Base-by-base conservation (phyloP, 2,888 invertebrate species). In the Apodemia duryi region DNA sequence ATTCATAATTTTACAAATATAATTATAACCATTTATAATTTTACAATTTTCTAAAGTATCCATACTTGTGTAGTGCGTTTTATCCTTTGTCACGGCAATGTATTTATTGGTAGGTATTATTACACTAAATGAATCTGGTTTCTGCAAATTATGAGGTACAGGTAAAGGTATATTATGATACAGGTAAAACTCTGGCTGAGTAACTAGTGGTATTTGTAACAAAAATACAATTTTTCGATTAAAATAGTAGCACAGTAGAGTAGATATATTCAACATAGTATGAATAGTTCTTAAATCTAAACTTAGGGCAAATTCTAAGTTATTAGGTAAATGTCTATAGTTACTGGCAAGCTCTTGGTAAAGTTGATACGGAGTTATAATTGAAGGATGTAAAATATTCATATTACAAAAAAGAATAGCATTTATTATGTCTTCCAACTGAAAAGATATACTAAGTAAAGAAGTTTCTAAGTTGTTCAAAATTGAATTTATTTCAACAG, bases 301-400 rank as follows among this genome's bases (percentile, higher is more conserved):
- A 28, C 6, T 52, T 21, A 70, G 41, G 32, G 72, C 67, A 13
- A 73, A 60, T 62, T 72, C 60, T 1, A 61, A n/a, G 32, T 65
- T 35, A n/a, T 35, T 52, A 13, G 72, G 66, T 61, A 72, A 28
- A 21, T 68, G 35, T 65, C 68, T 67, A 41, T 69, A 68, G 61
- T 69, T 71, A 64, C 72, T 65, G n/a, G 65, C 66, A 60, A 73
- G 68, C 35, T 74, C 72, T 54, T 38, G 28, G n/a, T 67, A 71
- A 10, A 75, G 32, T 32, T 72, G 68, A 9, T 11, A 62, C 0
- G 72, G 75, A 1, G 72, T 66, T 61, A 75, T 52, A n/a, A 75
- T 61, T 1, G 71, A 43, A 9, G 75, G 75, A 46, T 74, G 71
- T 11, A 75, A 35, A 6, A 66, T 67, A 60, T 73, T 71, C 46